Evolutionary conservation across 2,888 invertebrate species (phyloP), one percentile per base, ranked within the genome.

Genomic region (Argyresthia goedartella): DNA sequence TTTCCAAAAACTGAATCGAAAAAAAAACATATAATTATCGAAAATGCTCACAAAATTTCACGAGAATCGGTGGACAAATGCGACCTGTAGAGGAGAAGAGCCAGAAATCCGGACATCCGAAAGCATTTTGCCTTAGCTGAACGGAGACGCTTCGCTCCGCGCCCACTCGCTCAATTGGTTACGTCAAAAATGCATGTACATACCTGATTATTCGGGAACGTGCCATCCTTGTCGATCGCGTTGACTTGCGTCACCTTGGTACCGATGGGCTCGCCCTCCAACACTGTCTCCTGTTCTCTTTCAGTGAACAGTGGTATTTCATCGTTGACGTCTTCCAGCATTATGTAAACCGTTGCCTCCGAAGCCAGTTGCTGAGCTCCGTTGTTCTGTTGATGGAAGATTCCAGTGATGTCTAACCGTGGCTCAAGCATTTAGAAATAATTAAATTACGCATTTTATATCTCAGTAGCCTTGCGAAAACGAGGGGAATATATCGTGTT

Each of bases 161-260:
- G n/a, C n/a, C n/a, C n/a, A n/a, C n/a, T n/a, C n/a, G n/a, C n/a
- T n/a, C n/a, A n/a, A n/a, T n/a, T n/a, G n/a, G n/a, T n/a, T n/a
- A n/a, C n/a, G n/a, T n/a, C n/a, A n/a, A n/a, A n/a, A n/a, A n/a
- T n/a, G n/a, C n/a, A n/a, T n/a, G 8, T 11, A 8, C 36, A 36
- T 36, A 95, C 96, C 91, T 95, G 93, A 85, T 97, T 97, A 79
- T 97, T 97, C 49, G 97, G 97, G 73, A 93, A 94, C 51, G 97
- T 97, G 65, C 97, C 97, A 73, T 97, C 97, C 79, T 96, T 96
- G 84, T 97, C 97, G 64, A 97, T 96, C 53, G 97, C 97, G 84
- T 97, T 96, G 73, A 97, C 96, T 88, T 96, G 95, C 41, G 96
- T 97, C 62, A 97, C 97, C 88, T 95, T 95, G 59, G 96, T 97